Conservation (phyloP, 2,797 vertebrate genomes). For the Amniataba percoides region DNA sequence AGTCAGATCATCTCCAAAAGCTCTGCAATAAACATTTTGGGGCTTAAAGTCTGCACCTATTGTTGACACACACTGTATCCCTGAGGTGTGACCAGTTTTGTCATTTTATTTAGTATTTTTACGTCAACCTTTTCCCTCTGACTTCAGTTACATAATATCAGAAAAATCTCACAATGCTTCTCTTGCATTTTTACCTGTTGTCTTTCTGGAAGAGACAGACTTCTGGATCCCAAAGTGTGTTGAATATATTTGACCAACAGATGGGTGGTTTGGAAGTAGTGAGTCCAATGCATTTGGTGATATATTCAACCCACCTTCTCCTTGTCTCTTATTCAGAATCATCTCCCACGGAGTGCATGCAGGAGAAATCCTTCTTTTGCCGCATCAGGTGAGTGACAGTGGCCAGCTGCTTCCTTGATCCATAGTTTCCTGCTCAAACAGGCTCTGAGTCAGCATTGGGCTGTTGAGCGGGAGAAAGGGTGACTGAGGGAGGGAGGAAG, state of each 20-base stretch:
- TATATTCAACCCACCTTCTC: slow-evolving; percentile 50
- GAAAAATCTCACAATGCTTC: not conserved
- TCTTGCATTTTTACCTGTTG: not conserved
- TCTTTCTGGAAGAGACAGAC: not conserved
- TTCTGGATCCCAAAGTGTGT: not conserved
- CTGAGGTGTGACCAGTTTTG: not conserved
- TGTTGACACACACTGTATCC: not conserved
- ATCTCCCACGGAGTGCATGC: slow-evolving; percentile 89
- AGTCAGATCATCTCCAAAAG: not conserved
- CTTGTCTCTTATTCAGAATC: slow-evolving; percentile 78
- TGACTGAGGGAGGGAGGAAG: slow-evolving; percentile 37
- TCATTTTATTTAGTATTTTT: not conserved
- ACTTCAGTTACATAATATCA: not conserved
- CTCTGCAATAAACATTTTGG: not conserved
- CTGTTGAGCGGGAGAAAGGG: not conserved
- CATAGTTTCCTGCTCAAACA: slow-evolving; percentile 61
- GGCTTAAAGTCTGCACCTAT: not conserved
- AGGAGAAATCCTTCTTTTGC: slow-evolving; percentile 99
- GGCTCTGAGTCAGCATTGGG: slow-evolving; percentile 52
- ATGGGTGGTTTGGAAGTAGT: slow-evolving; percentile 18
- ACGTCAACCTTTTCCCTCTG: not conserved
- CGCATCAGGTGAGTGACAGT: slow-evolving; percentile 90
- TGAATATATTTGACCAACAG: slow-evolving; percentile 40
- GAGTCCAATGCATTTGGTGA: slow-evolving; percentile 9
- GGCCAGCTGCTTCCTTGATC: slow-evolving; percentile 35